Conservation (phyloP, 2,113 vertebrate species). For the Turdus rufiventris region DNA sequence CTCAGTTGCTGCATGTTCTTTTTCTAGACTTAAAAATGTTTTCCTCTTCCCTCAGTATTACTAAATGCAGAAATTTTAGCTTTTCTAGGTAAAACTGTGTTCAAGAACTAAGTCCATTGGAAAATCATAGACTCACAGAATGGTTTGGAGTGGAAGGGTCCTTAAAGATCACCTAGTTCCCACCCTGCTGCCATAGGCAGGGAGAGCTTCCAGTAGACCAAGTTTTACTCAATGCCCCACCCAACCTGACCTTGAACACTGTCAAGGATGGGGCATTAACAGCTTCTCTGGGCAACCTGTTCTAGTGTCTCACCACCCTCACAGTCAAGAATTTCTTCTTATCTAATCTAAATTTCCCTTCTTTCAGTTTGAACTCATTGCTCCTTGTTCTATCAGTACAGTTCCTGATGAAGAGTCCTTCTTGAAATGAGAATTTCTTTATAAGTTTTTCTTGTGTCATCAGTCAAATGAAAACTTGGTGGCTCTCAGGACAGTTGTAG, state of each 20-base stretch:
- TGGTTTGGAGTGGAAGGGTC: neutral
- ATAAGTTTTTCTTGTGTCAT: neutral
- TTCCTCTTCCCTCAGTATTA: neutral
- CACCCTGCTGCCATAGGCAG: neutral
- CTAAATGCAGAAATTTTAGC: neutral
- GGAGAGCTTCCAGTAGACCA: neutral
- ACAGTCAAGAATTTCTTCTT: neutral
- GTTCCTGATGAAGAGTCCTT: neutral
- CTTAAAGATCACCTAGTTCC: neutral
- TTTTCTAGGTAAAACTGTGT: neutral
- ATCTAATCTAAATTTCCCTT: neutral
- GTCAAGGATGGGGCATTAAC: neutral
- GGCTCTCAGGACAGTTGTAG: neutral
- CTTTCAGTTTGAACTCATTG: neutral
- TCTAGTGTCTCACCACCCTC: neutral
- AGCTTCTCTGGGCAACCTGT: neutral
- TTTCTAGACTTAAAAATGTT: neutral
- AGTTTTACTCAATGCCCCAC: neutral
- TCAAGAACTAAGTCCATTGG: neutral
- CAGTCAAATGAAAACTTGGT: neutral
- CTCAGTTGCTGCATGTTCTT: neutral
- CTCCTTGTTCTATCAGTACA: neutral
- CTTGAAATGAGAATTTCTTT: neutral
- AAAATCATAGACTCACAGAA: neutral
- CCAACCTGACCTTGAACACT: neutral